Conservation (phyloP, 1,140 invertebrate species). For the Riptortus pedestris region DNA sequence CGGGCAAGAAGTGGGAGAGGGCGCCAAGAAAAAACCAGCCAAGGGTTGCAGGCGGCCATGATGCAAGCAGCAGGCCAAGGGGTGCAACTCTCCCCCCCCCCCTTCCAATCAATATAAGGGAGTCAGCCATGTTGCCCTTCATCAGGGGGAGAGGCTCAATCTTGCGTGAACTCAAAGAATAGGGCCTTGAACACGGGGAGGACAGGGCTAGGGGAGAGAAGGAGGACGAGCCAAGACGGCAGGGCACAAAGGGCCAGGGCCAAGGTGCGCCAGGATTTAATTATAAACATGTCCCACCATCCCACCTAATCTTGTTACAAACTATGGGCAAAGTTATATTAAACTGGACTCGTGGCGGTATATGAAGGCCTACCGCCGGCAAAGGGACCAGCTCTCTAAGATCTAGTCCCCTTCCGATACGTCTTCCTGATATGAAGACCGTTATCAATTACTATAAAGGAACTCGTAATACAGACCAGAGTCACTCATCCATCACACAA, state of each 20-base stretch:
- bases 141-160: conserved; percentile 23
- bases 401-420: conserved; percentile 5
- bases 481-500: no score
- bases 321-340: conserved; percentile 28
- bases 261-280: conserved; percentile 22
- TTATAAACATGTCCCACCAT: conserved; percentile 26
- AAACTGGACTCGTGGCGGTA: conserved; percentile 22
- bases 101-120: conserved; percentile 27
- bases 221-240: not conserved
- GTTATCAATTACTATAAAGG: no score
- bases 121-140: conserved; percentile 25
- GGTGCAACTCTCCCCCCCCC: no score
- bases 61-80: conserved; percentile 26
- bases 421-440: conserved; percentile 8
- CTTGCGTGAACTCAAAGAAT: conserved; percentile 27
- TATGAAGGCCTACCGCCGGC: conserved; percentile 16
- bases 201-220: not conserved
- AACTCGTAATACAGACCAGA: no score
- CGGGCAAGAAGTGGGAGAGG: not conserved
- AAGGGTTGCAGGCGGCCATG: conserved; percentile 22
- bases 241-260: conserved; percentile 15
- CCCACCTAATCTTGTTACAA: conserved; percentile 27
- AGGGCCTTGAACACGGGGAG: no score
- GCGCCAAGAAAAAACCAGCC: conserved; percentile 1
- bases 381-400: not conserved